Evolutionary conservation across 30 jellyfish, hydroid and myxozoan genomes (phyloP).

Genomic region (Nemopilema nomurai): DNA sequence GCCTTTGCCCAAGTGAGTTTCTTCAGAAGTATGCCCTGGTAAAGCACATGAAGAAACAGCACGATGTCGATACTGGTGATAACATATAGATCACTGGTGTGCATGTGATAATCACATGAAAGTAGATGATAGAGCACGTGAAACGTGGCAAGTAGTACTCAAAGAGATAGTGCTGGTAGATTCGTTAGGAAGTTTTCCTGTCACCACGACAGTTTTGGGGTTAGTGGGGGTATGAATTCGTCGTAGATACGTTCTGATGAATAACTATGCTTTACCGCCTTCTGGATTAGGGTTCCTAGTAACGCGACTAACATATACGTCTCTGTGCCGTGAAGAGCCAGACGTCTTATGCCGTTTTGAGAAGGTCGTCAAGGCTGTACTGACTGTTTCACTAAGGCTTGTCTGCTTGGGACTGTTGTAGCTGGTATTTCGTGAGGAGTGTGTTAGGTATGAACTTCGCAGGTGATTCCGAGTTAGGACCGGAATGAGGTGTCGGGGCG

Average conservation of each 20-base stretch:
- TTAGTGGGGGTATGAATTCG: constrained; percentile 1
- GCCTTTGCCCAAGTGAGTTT: constrained; percentile 96
- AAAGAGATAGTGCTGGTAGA: constrained; percentile 37
- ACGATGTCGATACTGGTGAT: constrained; percentile 89
- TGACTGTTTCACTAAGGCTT: too few relatives aligned
- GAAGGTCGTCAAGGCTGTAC: constrained; percentile 4
- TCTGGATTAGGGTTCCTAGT: constrained; percentile 49
- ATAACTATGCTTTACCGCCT: constrained; percentile 33
- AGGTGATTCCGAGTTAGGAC: background rate
- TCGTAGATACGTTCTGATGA: constrained; percentile 10
- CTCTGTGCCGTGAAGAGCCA: background rate
- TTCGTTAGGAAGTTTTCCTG: constrained; percentile 9
- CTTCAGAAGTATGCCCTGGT: constrained; percentile 94
- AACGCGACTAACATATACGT: constrained; percentile 36
- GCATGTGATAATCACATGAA: constrained; percentile 55
- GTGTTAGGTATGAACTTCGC: constrained; percentile 14
- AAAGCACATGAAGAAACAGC: constrained; percentile 97
- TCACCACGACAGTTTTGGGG: constrained; percentile 3
- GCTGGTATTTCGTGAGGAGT: background rate
- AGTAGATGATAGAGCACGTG: constrained; percentile 58
- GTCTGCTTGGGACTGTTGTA: constrained; percentile 7
- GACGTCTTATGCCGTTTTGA: background rate
- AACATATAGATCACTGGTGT: constrained; percentile 47
- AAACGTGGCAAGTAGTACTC: constrained; percentile 29
- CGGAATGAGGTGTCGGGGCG: background rate